Percentiles rank a stretch among this genome's conserved stretches.
Evolutionary conservation across 2,113 vertebrate genomes (phyloP).

Genomic region (Leucopternis melanops): DNA sequence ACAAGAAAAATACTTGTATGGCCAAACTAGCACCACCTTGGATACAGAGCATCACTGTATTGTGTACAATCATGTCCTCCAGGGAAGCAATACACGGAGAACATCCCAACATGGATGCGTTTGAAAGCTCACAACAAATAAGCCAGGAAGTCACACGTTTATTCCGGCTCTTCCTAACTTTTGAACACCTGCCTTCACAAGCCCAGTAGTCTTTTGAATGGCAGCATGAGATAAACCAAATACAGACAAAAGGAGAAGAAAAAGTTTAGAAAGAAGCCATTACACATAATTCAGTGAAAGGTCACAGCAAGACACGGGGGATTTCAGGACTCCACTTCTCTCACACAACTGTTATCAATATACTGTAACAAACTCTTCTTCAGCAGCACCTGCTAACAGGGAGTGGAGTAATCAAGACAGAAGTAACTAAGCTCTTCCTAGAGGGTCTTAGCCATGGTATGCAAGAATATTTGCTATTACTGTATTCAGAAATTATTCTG

Average conservation of each 20-base stretch:
- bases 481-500: not conserved
- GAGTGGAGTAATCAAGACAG: not conserved
- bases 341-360: not conserved
- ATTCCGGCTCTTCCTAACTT: not conserved
- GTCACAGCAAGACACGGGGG: not conserved
- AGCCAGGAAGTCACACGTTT: not conserved
- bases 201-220: not conserved
- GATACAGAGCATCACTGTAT: not conserved
- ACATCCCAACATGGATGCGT: rapidly evolving
- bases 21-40: not conserved
- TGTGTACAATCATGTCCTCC: not conserved
- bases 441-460: not conserved
- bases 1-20: not conserved
- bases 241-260: not conserved
- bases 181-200: not conserved
- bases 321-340: not conserved
- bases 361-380: not conserved
- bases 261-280: not conserved
- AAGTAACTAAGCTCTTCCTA: not conserved
- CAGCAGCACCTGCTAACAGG: not conserved
- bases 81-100: not conserved
- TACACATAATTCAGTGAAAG: not conserved
- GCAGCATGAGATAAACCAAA: not conserved
- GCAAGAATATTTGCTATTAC: not conserved
- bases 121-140: not conserved